Evolutionary conservation across 1,140 invertebrate genomes (phyloP), one percentile per base, ranked within the genome.

Genomic region (Cyphomyrmex costatus): DNA sequence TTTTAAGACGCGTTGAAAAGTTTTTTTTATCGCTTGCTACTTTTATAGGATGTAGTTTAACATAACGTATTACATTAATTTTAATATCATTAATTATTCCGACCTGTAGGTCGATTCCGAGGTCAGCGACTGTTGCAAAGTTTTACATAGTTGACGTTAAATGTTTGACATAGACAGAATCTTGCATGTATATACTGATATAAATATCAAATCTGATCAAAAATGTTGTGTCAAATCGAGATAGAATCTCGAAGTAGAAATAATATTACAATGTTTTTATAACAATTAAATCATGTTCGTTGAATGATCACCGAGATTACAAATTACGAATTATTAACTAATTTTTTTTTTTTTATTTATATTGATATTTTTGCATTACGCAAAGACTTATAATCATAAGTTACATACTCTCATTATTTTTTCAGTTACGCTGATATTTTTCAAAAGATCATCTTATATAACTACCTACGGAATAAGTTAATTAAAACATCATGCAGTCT

Each of bases 101-200:
- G 2, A 61, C 8, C 0, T 24, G 33, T 2, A 24, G 78, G 88
- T 90, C 88, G 8, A 36, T 87, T 58, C 1, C 14, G 78, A 77
- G 85, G 86, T 92, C 88, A 86, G 30, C 65, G 88, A 92, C 80
- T 84, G 49, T 0, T 16, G 42, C 7, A 60, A 58, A 24, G n/a
- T 58, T 36, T 76, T 16, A 42, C 1, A 3, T 2, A 2, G 6
- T 30, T 3, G 19, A 36, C 4, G 0, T 74, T n/a, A n/a, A 58
- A 1, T n/a, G 16, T 27, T 51, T 10, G 51, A 7, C 19, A 19
- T 1, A 53, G 2, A 21, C 6, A 56, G 14, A 49, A 49, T 14
- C 14, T 49, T 49, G 4, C 14, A 16, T 49, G 14, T 3, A 46
- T 49, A 16, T 16, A 49, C 14, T 14, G 0, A 49, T 49, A 16